Evolutionary conservation across 64 coral and sea anemone genomes (phyloP), one percentile per base, ranked within the genome.

Genomic region (Acropora yongei): DNA sequence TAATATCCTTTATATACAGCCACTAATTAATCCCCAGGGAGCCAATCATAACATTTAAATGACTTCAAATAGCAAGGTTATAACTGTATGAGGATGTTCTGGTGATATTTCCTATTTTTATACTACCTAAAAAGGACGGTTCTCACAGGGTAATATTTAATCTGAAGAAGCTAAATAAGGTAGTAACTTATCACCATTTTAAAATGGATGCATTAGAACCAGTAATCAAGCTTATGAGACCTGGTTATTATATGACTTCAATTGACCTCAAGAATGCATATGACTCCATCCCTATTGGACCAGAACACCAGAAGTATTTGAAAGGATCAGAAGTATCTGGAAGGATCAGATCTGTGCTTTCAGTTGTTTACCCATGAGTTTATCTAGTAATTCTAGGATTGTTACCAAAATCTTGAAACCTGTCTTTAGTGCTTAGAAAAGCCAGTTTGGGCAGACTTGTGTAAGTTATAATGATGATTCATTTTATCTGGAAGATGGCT

Each of bases 141-240:
- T 84, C 88, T 71, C 60, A 72, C 72, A 61, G 83, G 43, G 83
- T 91, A 30, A 91, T 88, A 48, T 91, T 95, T 75, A 95, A 91
- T 11, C 44, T 91, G 18, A 95, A 88, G 30, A 68, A 41, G 16
- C 50, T 95, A 13, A 91, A 87, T 90, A 51, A 94, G 68, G 66
- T 55, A 65, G 58, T 88, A 39, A 55, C 94, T 58, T 96, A 92
- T 42, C 89, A 96, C 69, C 77, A 88, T 87, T 92, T 96, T 89
- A 96, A 96, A 84, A 96, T 92, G 86, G 86, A 92, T 58, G 89
- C 85, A 41, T 75, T 96, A 20, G 89, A 96, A 77, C 82, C 89
- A 45, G 90, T 86, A 8, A 96, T 96, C 42, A 92, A 84, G 74
- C 80, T 96, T 41, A 87, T 96, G 65, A 90, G 67, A 43, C 90